Evolutionary conservation across 2,888 invertebrate species (phyloP).

Genomic region (Cryptus armator): DNA sequence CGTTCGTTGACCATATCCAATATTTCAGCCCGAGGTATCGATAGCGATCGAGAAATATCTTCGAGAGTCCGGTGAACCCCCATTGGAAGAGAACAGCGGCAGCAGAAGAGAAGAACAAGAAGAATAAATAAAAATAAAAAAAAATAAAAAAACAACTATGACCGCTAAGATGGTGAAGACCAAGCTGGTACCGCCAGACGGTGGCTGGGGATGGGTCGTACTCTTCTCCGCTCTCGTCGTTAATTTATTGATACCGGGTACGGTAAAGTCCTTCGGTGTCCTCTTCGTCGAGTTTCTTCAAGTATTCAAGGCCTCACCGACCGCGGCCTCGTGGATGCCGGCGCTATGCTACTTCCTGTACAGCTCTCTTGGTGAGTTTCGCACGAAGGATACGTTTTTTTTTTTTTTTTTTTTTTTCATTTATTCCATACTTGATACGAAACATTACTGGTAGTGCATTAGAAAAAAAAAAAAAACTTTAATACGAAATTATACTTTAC

Average conservation of each 20-base stretch:
- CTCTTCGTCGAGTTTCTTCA: constrained; percentile 93
- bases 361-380: constrained; percentile 91
- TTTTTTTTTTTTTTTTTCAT: constrained; percentile 13
- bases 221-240: constrained; percentile 89
- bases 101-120: background rate
- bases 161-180: constrained; percentile 75
- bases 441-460: background rate
- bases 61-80: constrained; percentile 18
- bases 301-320: constrained; percentile 91
- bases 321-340: constrained; percentile 93
- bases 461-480: too few relatives aligned
- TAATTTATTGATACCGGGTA: constrained; percentile 94
- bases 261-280: constrained; percentile 95
- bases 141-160: constrained; percentile 63
- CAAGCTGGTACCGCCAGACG: constrained; percentile 84
- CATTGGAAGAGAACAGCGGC: background rate
- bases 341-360: constrained; percentile 95
- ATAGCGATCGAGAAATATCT: constrained; percentile 39
- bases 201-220: constrained; percentile 86
- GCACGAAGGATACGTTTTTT: background rate
- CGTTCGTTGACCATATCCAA: constrained; percentile 15
- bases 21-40: constrained; percentile 52
- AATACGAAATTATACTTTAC: too few relatives aligned
- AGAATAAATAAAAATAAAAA: constrained; percentile 45
- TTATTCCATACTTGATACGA: background rate